Evolutionary conservation across 1,140 invertebrate genomes (phyloP).

Genomic region (Meteorus sp.): DNA sequence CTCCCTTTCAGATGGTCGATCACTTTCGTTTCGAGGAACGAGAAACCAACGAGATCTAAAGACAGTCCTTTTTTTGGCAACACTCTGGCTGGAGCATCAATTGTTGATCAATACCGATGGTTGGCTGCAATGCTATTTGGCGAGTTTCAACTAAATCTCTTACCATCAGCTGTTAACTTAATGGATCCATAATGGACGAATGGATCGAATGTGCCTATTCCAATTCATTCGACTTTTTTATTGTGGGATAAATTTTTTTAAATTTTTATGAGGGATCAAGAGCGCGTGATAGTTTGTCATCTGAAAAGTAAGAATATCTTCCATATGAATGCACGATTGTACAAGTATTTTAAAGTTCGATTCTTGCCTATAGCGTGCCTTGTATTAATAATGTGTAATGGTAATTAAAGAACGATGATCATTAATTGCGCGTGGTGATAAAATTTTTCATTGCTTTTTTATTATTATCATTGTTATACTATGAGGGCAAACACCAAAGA

Average conservation of each 20-base stretch:
- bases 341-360: too few species aligned
- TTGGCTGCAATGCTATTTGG: slow-evolving; percentile 73
- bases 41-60: slow-evolving; percentile 70
- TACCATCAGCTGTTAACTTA: slow-evolving; percentile 48
- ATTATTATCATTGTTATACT: neutral
- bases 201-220: too few species aligned
- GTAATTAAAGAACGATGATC: too few species aligned
- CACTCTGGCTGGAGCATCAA: slow-evolving; percentile 72
- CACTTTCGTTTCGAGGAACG: slow-evolving; percentile 73
- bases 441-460: too few species aligned
- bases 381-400: too few species aligned
- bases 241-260: too few species aligned
- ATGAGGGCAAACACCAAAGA: slow-evolving; percentile 6
- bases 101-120: slow-evolving; percentile 74
- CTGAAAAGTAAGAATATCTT: too few species aligned
- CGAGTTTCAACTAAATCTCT: slow-evolving; percentile 62
- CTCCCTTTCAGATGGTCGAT: slow-evolving; percentile 68
- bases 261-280: too few species aligned
- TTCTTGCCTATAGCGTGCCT: too few species aligned
- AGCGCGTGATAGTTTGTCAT: neutral
- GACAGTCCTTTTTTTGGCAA: slow-evolving; percentile 78
- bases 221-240: neutral
- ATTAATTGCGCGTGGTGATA: too few species aligned
- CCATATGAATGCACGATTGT: too few species aligned
- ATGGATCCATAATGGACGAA: slow-evolving; percentile 42